Evolutionary conservation across 2,888 invertebrate species (phyloP).

Genomic region (Drepanosiphum platanoidis): DNA sequence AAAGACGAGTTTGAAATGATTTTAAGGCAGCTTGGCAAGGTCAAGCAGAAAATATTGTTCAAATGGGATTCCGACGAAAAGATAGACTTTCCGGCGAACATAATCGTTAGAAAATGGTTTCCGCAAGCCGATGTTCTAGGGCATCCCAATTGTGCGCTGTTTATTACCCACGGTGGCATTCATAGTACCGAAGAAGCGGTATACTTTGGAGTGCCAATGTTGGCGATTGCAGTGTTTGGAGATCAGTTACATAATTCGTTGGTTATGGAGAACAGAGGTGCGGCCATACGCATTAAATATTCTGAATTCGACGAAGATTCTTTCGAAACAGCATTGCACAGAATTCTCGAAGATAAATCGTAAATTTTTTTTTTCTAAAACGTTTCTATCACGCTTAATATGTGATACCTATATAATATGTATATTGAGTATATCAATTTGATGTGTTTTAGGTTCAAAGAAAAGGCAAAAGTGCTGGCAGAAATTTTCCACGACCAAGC

Average conservation of each 20-base stretch:
- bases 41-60: conserved; percentile 51
- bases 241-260: conserved; percentile 51
- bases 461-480: conserved; percentile 32
- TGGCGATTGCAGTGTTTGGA: conserved; percentile 47
- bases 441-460: conserved; percentile 43
- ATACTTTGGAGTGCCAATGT: conserved; percentile 53
- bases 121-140: conserved; percentile 49
- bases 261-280: conserved; percentile 52
- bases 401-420: neutral
- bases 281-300: conserved; percentile 39
- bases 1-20: conserved; percentile 31
- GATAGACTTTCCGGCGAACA: conserved; percentile 30
- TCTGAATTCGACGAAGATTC: conserved; percentile 27
- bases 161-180: conserved; percentile 53
- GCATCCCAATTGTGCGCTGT: conserved; percentile 40
- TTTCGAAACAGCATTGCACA: conserved; percentile 25
- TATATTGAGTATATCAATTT: too few species aligned
- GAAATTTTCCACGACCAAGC: conserved; percentile 29
- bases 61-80: conserved; percentile 44
- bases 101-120: conserved; percentile 55
- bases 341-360: conserved; percentile 38
- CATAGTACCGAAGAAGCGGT: conserved; percentile 56
- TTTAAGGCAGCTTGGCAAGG: conserved; percentile 10
- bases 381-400: neutral
- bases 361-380: neutral